Base-by-base conservation (phyloP, 1,140 invertebrate species). In the Panagrolaimus sp. region DNA sequence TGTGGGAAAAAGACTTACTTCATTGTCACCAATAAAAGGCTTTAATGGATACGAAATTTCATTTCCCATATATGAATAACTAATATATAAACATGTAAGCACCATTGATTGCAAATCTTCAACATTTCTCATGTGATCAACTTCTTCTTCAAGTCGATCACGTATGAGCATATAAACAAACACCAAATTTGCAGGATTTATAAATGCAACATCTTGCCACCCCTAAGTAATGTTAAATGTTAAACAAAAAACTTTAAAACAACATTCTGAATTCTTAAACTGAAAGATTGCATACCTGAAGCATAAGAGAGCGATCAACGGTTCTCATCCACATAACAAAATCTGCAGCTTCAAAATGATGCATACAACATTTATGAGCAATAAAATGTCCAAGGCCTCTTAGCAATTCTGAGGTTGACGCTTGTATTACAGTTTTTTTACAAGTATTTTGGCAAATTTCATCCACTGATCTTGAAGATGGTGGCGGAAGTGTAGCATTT, bases 21-120 rank as follows among this genome's bases (percentile, higher is more conserved):
- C 84, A 82, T 93, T 90, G 83, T 98, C 94, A 23, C 97, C 91
- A 20, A 99, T 87, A 87, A 99, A 99, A 13, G 96, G 95, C 83
- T 98, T 98, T 71, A 98, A 87, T 8, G 96, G 96, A 84, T 99
- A 99, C 72, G 93, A 96, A 81, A 99, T 99, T 86, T 98, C 95
- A 87, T 97, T 98, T 75, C 95, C 88, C 87, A 88, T 87, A 77
- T 88, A 98, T 31, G 93, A 93, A 86, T 99, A 99, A 71, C 92
- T 92, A 69, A 99, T 87, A 86, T 98, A 99, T 66, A 99, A 88
- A 85, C 95, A 98, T 61, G 95, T 97, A 46, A 98, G 88, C 14
- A 98, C 93, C 61, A 93, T 90, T 4, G 92, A 92, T 84, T 98
- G 94, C 2, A 99, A 88, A 75, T 98, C 93, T 66, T 91, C 89